Percentiles rank a stretch among this genome's conserved stretches.
Evolutionary conservation across 2,113 vertebrate genomes (phyloP).

Genomic region (Rattus rattus): DNA sequence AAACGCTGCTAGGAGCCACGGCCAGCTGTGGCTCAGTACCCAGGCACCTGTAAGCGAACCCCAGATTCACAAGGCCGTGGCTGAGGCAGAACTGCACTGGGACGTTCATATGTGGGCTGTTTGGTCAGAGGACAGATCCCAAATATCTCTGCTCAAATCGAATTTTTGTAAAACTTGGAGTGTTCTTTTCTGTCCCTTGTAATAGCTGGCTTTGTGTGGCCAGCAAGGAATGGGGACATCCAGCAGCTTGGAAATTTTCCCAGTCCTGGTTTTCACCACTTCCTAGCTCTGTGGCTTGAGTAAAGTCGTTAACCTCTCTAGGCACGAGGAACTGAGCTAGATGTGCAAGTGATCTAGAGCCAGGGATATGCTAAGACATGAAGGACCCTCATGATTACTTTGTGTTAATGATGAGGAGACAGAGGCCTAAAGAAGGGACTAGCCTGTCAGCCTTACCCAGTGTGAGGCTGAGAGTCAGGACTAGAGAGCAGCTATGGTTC

Average conservation of each 20-base stretch:
- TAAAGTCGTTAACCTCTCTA: neutral
- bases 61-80: fast-evolving
- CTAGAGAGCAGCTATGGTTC: neutral
- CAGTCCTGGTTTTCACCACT: neutral
- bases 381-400: neutral
- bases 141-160: constrained; percentile 59
- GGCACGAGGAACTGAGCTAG: neutral
- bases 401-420: neutral
- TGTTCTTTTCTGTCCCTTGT: constrained; percentile 58
- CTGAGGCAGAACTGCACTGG: neutral
- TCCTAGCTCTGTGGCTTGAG: neutral
- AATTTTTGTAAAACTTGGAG: constrained; percentile 46
- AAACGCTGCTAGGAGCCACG: constrained; percentile 28
- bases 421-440: neutral
- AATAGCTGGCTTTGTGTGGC: constrained; percentile 30
- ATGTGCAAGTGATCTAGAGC: neutral
- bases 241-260: neutral
- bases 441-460: neutral
- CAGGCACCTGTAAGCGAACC: neutral
- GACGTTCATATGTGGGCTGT: constrained; percentile 27
- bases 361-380: neutral
- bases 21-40: neutral
- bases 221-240: neutral
- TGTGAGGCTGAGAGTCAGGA: neutral
- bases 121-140: neutral